A percentile compares a stretch with the other conserved stretches of the same genome.
These are phyloP conservation scores for Orbicella faveolata DNA, from an alignment of 64 coral and sea anemone genomes.

Conservation along the genomic window DNA sequence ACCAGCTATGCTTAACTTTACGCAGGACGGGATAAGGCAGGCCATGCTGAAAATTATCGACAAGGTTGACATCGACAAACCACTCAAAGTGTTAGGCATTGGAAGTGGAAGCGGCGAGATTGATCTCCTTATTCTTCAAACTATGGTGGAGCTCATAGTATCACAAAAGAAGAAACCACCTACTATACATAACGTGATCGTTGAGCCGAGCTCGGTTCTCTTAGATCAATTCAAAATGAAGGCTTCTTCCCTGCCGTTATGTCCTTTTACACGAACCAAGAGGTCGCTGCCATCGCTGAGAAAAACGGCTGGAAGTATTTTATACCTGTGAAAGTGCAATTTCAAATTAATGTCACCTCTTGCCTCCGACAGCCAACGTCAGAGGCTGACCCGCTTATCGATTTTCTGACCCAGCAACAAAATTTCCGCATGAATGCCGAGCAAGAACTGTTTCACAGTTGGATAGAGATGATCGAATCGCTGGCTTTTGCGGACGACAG, in stretches of 20 bases:
- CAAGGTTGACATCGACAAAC: neutral
- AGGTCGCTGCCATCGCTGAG: conserved; percentile 42
- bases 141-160: neutral
- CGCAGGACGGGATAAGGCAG: neutral
- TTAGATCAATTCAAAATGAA: neutral
- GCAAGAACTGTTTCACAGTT: conserved; percentile 31
- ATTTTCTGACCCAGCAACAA: conserved; percentile 64
- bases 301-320: conserved; percentile 50
- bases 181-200: neutral
- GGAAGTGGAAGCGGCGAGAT: neutral
- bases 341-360: conserved; percentile 48
- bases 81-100: neutral
- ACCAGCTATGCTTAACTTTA: neutral
- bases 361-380: conserved; percentile 33
- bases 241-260: neutral
- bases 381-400: conserved; percentile 34
- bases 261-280: conserved; percentile 42
- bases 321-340: conserved; percentile 12
- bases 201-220: neutral
- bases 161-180: neutral
- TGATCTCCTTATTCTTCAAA: neutral
- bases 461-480: conserved; percentile 45
- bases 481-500: conserved; percentile 43
- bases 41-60: neutral
- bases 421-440: conserved; percentile 53